Percentiles rank a stretch among this genome's conserved stretches.
Conservation (phyloP, 2,797 vertebrate genomes). For the Atherinosoma microstoma region DNA sequence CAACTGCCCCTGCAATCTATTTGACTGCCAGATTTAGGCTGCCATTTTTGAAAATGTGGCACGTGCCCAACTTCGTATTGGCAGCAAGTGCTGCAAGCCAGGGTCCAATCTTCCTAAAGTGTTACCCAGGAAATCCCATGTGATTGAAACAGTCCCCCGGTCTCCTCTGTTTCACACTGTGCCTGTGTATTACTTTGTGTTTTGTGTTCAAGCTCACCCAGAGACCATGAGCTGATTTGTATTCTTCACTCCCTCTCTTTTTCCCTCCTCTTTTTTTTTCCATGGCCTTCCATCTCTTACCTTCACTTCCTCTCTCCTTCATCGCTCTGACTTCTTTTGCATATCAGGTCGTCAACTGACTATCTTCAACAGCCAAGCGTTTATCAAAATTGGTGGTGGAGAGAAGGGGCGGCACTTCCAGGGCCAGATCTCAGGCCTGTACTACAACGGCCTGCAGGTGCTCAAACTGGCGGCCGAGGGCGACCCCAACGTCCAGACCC, state of each 20-base stretch:
- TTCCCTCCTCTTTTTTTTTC: constrained; percentile 25
- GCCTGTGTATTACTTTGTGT: constrained; percentile 41
- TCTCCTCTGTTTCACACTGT: constrained; percentile 30
- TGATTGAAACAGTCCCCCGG: constrained; percentile 47
- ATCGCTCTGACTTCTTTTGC: constrained; percentile 12
- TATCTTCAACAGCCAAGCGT: constrained; percentile 97
- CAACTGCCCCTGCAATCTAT: constrained; percentile 69
- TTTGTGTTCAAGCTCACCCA: constrained; percentile 31
- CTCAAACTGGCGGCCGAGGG: constrained; percentile 93
- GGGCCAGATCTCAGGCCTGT: constrained; percentile 95
- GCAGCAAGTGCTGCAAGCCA: constrained; percentile 40
- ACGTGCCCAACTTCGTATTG: constrained; percentile 52
- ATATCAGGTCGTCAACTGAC: constrained; percentile 93
- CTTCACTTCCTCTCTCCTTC: constrained; percentile 17
- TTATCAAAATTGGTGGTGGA: constrained; percentile 91
- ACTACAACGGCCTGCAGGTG: constrained; percentile 96
- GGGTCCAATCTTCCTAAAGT: constrained; percentile 69
- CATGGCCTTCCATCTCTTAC: constrained; percentile 40
- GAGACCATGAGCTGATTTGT: constrained; percentile 55
- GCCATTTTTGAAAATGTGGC: constrained; percentile 39
- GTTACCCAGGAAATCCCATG: constrained; percentile 65
- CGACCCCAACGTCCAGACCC: constrained; percentile 90
- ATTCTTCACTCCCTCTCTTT: constrained; percentile 47
- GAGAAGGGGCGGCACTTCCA: constrained; percentile 95
- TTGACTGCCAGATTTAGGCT: constrained; percentile 64